These are phyloP conservation scores for Cochlearius cochlearius DNA, from an alignment of 2,113 vertebrate genomes.

Conservation along the genomic window DNA sequence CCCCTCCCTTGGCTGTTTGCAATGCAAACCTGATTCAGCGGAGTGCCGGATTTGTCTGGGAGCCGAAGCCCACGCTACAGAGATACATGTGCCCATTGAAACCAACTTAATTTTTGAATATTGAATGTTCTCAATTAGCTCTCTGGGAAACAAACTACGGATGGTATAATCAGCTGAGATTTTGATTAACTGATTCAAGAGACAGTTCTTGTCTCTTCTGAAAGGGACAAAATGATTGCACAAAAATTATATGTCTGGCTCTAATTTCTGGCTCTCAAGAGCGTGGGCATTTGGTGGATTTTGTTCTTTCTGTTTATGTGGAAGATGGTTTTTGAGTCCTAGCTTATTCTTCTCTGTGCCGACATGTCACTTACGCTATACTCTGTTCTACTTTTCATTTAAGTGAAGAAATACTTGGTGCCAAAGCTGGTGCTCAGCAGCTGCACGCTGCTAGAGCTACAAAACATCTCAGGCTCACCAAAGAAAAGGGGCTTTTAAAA, in stretches of 20 bases:
- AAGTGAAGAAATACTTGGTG: neutral
- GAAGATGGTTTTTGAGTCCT: neutral
- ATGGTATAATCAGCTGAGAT: slow-evolving; percentile 35
- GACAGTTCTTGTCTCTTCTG: slow-evolving; percentile 32
- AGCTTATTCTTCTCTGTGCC: neutral
- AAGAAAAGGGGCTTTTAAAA: neutral
- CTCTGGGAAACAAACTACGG: slow-evolving; percentile 12
- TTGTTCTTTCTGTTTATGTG: neutral
- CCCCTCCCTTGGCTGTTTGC: neutral
- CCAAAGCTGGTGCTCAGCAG: neutral
- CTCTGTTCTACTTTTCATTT: neutral
- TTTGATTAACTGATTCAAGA: slow-evolving; percentile 59
- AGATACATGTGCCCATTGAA: neutral
- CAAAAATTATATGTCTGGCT: slow-evolving; percentile 40
- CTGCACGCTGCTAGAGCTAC: neutral
- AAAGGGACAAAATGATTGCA: slow-evolving; percentile 49
- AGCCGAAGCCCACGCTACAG: neutral
- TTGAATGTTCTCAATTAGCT: slow-evolving; percentile 41
- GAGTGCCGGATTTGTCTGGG: neutral
- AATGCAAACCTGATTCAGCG: neutral
- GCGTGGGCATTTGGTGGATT: neutral
- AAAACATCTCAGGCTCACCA: neutral
- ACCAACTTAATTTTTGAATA: neutral
- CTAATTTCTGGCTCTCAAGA: slow-evolving; percentile 20
- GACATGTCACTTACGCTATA: neutral